Base-by-base conservation (phyloP, 2,113 vertebrate species). In the Entelurus aequoreus region DNA sequence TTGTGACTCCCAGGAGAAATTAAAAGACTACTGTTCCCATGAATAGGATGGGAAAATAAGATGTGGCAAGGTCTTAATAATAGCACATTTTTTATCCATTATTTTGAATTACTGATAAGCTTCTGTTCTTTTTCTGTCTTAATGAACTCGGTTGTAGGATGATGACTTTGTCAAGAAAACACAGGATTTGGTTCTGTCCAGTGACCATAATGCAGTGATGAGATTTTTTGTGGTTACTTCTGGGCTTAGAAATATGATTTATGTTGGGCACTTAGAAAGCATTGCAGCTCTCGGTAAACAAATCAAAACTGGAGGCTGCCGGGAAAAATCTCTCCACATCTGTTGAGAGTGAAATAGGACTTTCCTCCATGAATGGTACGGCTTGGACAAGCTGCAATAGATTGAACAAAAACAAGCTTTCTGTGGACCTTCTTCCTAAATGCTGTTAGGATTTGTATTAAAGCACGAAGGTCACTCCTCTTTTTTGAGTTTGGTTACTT, bases 1-100 rank as follows among this genome's bases (percentile, higher is more conserved):
- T 81, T 79, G 80, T 62, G 63, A 71, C 75, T 86, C 84, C 80
- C 81, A 62, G 66, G 79, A 88, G 86, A 89, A 89, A 90, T 88
- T 78, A 81, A 56, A 74, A 75, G 62, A 75, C 74, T 58, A 68
- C 72, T 37, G 74, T 76, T 86, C 78, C 76, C 78, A 81, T 81
- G 70, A 78, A 84, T 79, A 70, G 74, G 65, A 46, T 12, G 59
- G 62, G 56, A 63, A 66, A 62, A 63, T 63, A 78, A 59, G 77
- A 75, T 62, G 59, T 57, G 37, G 63, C 72, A 63, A 77, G 80
- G 72, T 80, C 76, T 83, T 75, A 77, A 80, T 79, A 79, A 62
- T 49, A 66, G 48, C 51, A 52, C 53, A 37, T 67, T 84, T 79
- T 76, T 71, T 68, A 19, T 68, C 48, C 62, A 48, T 77, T 64